Evolutionary conservation across 2,797 vertebrate species (phyloP), one percentile per base, ranked within the genome.

Genomic region (Sciurus vulgaris): DNA sequence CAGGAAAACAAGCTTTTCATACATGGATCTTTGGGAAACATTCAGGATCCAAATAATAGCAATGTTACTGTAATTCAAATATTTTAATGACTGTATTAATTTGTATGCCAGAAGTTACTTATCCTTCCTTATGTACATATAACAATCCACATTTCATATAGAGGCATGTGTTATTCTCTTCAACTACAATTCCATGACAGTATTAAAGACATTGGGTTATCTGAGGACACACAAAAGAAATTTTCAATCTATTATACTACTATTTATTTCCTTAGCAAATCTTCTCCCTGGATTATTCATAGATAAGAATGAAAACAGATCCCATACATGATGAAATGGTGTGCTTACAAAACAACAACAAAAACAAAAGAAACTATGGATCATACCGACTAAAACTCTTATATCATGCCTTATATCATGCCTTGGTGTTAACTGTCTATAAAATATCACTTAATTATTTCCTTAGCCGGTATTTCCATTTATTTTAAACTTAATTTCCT

Each of bases 51-150:
- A 47, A 69, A 33, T 4, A 26, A 30, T 4, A 38, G 33, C 30
- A 13, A 20, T 38, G 22, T 70, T 86, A 72, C 41, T 83, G 8
- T 56, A 70, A 83, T 22, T 56, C 1, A 84, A 77, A 88, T 61
- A 91, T 61, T 86, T 88, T 84, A 87, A 86, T 89, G 76, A 91
- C 61, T 87, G 20, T 26, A 61, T 10, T 61, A 94, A 89, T 41
- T 88, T 89, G 73, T 35, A 1, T 26, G 78, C 24, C n/a, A 78
- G 30, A 69, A 92, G 35, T 86, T 65, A 82, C 15, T 72, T 91
- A 87, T 88, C 41, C 49, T 78, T 83, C 59, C 1, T 70, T 74
- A 10, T 61, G 18, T 35, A 28, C 54, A 73, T 72, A 22, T 59
- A 93, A 90, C 35, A 72, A 67, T 9, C 7, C 24, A 78, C 7